A percentile compares a stretch with the other conserved stretches of the same genome.
Evolutionary conservation across 2,113 vertebrate species (phyloP).

Genomic region (Ardeotis arabs): DNA sequence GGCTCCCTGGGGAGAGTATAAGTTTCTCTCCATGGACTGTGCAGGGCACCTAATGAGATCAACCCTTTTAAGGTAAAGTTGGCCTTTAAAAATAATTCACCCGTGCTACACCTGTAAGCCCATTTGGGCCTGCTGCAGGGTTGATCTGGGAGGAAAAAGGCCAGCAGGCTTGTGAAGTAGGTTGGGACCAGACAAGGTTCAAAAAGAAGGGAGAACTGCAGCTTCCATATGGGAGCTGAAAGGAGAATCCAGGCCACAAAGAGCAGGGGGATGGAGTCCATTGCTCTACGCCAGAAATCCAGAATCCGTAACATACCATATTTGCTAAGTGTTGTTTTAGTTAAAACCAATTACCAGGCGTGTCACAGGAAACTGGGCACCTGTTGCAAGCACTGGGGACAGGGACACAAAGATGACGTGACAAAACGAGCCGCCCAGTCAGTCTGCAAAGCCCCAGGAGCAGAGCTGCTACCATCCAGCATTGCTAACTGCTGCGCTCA

Average conservation of each 20-base stretch:
- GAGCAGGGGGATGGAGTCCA: not conserved
- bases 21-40: not conserved
- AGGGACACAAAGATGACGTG: not conserved
- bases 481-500: not conserved
- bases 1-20: not conserved
- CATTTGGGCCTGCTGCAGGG: not conserved
- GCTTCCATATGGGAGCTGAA: not conserved
- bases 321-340: not conserved
- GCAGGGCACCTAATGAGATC: not conserved
- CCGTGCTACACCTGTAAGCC: not conserved
- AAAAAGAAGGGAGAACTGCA: not conserved
- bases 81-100: not conserved
- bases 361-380: not conserved
- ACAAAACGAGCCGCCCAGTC: not conserved
- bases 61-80: not conserved
- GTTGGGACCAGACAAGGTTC: not conserved
- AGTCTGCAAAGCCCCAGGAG: not conserved
- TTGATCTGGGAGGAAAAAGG: not conserved
- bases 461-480: not conserved
- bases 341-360: not conserved
- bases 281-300: not conserved
- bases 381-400: not conserved
- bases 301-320: not conserved
- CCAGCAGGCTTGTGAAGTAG: not conserved
- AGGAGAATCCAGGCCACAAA: not conserved